A percentile compares a stretch with the other conserved stretches of the same genome.
These are phyloP conservation scores for Silurus meridionalis DNA, from an alignment of 2,113 vertebrate species.

Conservation along the genomic window DNA sequence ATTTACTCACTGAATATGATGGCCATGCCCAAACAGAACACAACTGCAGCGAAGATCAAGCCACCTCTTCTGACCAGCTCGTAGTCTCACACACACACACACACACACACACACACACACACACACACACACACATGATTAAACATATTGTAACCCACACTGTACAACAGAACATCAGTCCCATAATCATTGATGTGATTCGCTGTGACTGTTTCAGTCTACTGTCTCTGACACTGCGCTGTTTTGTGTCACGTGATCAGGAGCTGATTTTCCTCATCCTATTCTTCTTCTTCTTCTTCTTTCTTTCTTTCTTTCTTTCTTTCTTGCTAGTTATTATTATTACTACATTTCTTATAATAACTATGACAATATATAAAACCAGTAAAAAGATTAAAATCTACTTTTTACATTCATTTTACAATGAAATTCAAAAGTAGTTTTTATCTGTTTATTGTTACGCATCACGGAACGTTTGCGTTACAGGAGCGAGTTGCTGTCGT, in stretches of 20 bases:
- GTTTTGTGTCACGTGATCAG: no score
- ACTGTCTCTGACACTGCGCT: background rate
- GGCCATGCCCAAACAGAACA: constrained; percentile 78
- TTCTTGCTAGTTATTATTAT: no score
- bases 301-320: no score
- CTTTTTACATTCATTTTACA: no score
- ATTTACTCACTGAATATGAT: constrained; percentile 81
- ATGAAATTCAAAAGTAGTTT: no score
- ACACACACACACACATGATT: background rate
- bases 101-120: constrained; percentile 20
- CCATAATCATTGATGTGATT: background rate
- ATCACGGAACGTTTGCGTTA: background rate
- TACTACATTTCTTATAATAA: no score
- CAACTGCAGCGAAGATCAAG: constrained; percentile 79
- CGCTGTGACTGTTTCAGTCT: background rate
- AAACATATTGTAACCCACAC: background rate
- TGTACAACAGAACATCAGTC: background rate
- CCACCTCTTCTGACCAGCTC: constrained; percentile 78
- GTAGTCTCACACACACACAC: constrained; percentile 70
- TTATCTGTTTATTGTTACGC: background rate
- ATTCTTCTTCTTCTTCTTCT: no score
- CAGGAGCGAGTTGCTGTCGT: background rate
- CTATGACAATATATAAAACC: no score
- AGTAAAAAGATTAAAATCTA: no score
- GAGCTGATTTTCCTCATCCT: no score